Percentiles rank a stretch among this genome's conserved stretches.
phyloP scores from a whole-genome alignment of 2,113 vertebrate genomes.

The Rostratula benghalensis region DNA sequence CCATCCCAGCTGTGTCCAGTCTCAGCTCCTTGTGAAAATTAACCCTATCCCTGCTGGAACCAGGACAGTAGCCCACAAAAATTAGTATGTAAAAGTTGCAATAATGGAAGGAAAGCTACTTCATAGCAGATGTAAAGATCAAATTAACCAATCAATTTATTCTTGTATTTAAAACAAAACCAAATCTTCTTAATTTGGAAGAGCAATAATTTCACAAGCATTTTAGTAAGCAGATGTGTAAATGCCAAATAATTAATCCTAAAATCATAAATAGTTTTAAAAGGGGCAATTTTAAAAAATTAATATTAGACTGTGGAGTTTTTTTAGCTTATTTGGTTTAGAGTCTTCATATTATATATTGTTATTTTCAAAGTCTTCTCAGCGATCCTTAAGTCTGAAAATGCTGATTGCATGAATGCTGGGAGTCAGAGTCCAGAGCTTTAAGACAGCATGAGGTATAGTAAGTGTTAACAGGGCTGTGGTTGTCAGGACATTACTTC shows the following conservation, averaged over 20 bases:
- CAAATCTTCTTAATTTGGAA: not conserved
- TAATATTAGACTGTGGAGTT: not conserved
- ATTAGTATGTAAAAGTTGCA: not conserved
- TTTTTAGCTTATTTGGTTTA: not conserved
- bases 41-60: not conserved
- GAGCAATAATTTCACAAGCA: not conserved
- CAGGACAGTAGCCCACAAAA: not conserved
- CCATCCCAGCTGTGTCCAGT: not conserved
- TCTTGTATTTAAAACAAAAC: not conserved
- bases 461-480: not conserved
- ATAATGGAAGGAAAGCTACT: not conserved
- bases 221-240: not conserved
- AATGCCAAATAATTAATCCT: not conserved
- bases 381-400: not conserved
- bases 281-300: fast-evolving
- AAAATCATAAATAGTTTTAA: not conserved
- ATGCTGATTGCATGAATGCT: not conserved
- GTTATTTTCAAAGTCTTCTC: not conserved
- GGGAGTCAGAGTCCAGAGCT: not conserved
- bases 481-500: not conserved
- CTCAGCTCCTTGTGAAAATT: not conserved
- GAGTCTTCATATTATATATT: not conserved
- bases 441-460: not conserved
- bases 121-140: not conserved
- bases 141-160: not conserved